phyloP scores from a whole-genome alignment of 1,140 invertebrate species.

The Anastrepha ludens region DNA sequence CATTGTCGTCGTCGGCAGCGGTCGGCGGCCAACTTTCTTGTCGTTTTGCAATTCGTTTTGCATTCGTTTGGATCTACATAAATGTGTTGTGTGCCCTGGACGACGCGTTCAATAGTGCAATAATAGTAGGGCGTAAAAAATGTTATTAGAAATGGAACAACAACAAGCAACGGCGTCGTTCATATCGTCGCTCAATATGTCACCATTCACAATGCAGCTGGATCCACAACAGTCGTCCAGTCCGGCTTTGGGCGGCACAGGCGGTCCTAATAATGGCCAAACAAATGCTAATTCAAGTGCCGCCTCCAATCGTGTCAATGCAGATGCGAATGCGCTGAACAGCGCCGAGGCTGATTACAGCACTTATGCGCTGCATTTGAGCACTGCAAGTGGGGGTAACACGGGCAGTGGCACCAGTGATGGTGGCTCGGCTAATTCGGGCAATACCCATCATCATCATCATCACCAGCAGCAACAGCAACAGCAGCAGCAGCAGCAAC shows the following conservation, averaged over 20 bases:
- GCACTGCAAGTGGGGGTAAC: slow-evolving; percentile 45
- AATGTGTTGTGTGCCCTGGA: slow-evolving; percentile 30
- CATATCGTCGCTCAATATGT: slow-evolving; percentile 89
- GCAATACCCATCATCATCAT: slow-evolving; percentile 55
- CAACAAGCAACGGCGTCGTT: slow-evolving; percentile 84
- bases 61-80: slow-evolving; percentile 9
- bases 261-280: slow-evolving; percentile 56
- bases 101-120: slow-evolving; percentile 49
- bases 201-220: slow-evolving; percentile 85
- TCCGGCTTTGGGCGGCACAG: slow-evolving; percentile 77
- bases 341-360: slow-evolving; percentile 68
- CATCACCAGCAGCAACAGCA: slow-evolving; percentile 62
- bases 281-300: slow-evolving; percentile 62
- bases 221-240: slow-evolving; percentile 80
- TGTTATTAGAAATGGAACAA: slow-evolving; percentile 89
- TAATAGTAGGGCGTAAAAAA: slow-evolving; percentile 73
- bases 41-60: background rate
- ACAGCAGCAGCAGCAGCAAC: slow-evolving; percentile 62
- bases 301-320: slow-evolving; percentile 64
- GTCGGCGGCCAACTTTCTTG: background rate
- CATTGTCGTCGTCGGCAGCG: background rate
- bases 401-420: slow-evolving; percentile 17
- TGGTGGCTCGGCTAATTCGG: slow-evolving; percentile 20
- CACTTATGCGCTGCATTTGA: slow-evolving; percentile 68
- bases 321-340: slow-evolving; percentile 62